A percentile compares a stretch with the other conserved stretches of the same genome.
Conservation (phyloP, 2,888 invertebrate species). For the Uropetala carovei region DNA sequence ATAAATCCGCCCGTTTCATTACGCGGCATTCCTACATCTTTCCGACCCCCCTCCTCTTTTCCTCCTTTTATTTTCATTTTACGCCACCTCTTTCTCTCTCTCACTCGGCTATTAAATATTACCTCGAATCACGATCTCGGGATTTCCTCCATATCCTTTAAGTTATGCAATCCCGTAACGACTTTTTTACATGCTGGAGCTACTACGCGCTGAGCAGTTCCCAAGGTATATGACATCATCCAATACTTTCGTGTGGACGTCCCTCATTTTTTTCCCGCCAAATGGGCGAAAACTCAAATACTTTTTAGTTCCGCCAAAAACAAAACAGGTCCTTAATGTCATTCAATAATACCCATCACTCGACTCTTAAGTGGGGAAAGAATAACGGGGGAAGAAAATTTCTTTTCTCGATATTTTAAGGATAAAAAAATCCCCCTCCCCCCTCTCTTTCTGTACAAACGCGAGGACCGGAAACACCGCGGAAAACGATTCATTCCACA, state of each 20-base stretch:
- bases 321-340: no score
- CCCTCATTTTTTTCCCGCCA: background rate
- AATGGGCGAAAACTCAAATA: background rate
- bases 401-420: background rate
- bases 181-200: background rate
- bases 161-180: background rate
- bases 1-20: background rate
- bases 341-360: background rate
- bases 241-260: background rate
- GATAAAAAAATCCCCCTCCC: no score
- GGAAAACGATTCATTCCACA: background rate
- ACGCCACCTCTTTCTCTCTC: background rate
- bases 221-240: constrained; percentile 2
- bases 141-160: background rate
- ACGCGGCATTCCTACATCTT: background rate
- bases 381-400: background rate
- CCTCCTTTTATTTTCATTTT: background rate
- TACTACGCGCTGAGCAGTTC: background rate
- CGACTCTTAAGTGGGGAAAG: background rate
- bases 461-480: background rate
- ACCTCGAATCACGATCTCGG: background rate
- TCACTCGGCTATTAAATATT: background rate
- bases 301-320: background rate
- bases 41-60: background rate
- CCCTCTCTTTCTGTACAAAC: no score